A percentile compares a stretch with the other conserved stretches of the same genome.
phyloP scores from a whole-genome alignment of 2,113 vertebrate genomes.

The Perca schrenkii region DNA sequence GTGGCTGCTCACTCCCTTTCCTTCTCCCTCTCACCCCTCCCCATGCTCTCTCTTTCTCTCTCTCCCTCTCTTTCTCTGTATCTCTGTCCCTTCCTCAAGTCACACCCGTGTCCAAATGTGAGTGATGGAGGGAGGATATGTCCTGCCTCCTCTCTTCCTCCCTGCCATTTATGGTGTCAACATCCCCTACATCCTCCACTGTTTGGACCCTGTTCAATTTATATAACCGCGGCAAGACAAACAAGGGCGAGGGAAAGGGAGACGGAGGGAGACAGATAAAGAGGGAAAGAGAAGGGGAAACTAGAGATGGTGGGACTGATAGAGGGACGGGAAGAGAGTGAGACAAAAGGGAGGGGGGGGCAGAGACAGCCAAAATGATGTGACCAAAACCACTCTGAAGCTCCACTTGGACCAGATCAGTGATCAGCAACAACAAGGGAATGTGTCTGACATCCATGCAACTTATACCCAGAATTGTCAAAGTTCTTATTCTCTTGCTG shows the following conservation, averaged over 20 bases:
- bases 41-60: conserved; percentile 10
- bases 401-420: conserved; percentile 6
- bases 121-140: conserved; percentile 63
- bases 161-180: conserved; percentile 53
- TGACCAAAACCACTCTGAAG: conserved; percentile 9
- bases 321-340: not conserved
- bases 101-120: conserved; percentile 7
- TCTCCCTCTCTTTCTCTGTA: conserved; percentile 19
- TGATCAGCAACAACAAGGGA: conserved; percentile 11
- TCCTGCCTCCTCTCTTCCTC: conserved; percentile 32
- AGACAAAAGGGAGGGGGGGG: not conserved
- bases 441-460: conserved; percentile 13
- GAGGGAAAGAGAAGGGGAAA: conserved; percentile 10
- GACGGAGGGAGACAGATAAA: conserved; percentile 8
- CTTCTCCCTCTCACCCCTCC: conserved; percentile 43
- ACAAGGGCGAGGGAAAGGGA: conserved; percentile 5
- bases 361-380: conserved; percentile 8
- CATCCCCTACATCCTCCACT: conserved; percentile 40
- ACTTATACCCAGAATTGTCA: not conserved
- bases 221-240: conserved; percentile 16
- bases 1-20: conserved; percentile 71
- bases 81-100: no score
- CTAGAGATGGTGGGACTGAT: conserved; percentile 5
- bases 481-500: conserved; percentile 10
- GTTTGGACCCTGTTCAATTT: conserved; percentile 35